Evolutionary conservation across 2,888 invertebrate genomes (phyloP).

Genomic region (Seladonia tumulorum): DNA sequence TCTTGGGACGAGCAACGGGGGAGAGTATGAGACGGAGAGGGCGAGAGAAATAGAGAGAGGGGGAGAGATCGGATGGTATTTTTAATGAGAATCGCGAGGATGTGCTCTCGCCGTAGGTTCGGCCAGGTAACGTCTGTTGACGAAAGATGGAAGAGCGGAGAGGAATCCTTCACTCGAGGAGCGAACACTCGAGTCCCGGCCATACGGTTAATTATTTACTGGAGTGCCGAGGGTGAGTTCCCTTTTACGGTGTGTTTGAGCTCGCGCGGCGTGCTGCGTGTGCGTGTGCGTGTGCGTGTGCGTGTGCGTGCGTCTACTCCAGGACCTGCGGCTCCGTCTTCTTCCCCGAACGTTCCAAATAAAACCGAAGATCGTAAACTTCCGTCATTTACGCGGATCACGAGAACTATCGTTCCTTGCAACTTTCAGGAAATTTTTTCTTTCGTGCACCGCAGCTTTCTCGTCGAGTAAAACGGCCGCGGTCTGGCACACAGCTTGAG

Average conservation of each 20-base stretch:
- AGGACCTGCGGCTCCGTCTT: conserved; percentile 17
- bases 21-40: neutral
- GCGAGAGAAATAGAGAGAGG: conserved; percentile 8
- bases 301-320: conserved; percentile 42
- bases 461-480: no score
- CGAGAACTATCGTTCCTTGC: neutral
- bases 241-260: conserved; percentile 49
- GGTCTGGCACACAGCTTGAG: conserved; percentile 13
- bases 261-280: conserved; percentile 25
- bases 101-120: conserved; percentile 44
- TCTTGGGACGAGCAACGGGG: conserved; percentile 9
- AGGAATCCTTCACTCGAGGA: conserved; percentile 65
- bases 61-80: conserved; percentile 51
- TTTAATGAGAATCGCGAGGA: conserved; percentile 63
- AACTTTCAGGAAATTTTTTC: conserved; percentile 23
- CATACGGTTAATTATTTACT: conserved; percentile 70
- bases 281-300: neutral
- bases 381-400: conserved; percentile 42
- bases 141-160: conserved; percentile 43
- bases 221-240: conserved; percentile 58
- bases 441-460: neutral
- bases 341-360: conserved; percentile 34
- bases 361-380: conserved; percentile 55
- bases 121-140: conserved; percentile 56
- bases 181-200: conserved; percentile 59